Conservation (phyloP, 2,113 vertebrate species). For the Monopterus albus region DNA sequence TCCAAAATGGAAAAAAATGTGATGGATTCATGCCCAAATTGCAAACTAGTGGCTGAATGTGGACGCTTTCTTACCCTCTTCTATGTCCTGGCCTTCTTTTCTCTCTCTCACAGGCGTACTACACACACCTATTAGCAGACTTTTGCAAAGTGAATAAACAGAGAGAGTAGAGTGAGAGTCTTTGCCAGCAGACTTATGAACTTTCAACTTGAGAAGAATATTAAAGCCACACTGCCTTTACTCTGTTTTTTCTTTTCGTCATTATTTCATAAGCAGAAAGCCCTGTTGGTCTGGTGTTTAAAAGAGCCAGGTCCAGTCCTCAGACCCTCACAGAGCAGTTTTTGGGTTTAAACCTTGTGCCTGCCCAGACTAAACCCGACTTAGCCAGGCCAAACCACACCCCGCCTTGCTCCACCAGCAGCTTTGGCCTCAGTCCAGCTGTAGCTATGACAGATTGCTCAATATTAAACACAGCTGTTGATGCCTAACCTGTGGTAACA, state of each 20-base stretch:
- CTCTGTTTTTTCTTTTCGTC: constrained; percentile 20
- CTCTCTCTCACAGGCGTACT: background rate
- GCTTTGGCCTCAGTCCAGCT: constrained; percentile 43
- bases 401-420: background rate
- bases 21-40: background rate
- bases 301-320: background rate
- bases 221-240: background rate
- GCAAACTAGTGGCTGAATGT: background rate
- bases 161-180: background rate
- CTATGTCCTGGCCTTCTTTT: background rate
- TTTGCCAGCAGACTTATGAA: constrained; percentile 7
- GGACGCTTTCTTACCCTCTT: background rate
- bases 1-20: background rate
- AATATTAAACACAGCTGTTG: constrained; percentile 68
- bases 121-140: background rate
- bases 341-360: constrained; percentile 1
- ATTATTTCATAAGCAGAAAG: constrained; percentile 17
- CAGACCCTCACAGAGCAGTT: constrained; percentile 7
- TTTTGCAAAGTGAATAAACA: background rate
- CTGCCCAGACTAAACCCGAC: constrained; percentile 22
- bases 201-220: constrained; percentile 18
- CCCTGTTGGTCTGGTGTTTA: background rate
- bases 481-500: constrained; percentile 31
- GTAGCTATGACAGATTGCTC: constrained; percentile 36
- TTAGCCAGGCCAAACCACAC: constrained; percentile 2